A percentile compares a stretch with the other conserved stretches of the same genome.
These are phyloP conservation scores for Oreonectes daqikongensis DNA, from an alignment of 2,797 vertebrate species.

Conservation along the genomic window DNA sequence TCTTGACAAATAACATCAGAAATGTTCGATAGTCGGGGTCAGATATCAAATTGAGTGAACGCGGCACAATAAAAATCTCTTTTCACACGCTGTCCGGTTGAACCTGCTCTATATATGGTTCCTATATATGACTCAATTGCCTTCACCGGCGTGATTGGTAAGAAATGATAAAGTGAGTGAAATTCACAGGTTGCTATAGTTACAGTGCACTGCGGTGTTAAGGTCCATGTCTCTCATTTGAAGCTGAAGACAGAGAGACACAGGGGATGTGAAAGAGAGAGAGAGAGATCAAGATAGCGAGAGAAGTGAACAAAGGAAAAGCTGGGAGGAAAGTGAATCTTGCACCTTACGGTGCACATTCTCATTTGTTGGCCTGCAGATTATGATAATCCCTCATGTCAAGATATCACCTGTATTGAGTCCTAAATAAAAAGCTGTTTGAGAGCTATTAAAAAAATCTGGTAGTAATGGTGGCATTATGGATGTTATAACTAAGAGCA, in stretches of 20 bases:
- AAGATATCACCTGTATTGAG: background rate
- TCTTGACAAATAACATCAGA: background rate
- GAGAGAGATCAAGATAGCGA: slow-evolving; percentile 1
- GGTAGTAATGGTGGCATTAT: too few species aligned
- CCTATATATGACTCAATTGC: slow-evolving; percentile 53
- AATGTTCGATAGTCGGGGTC: background rate
- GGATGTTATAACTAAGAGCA: too few species aligned
- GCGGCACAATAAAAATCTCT: background rate
- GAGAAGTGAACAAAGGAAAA: slow-evolving; percentile 20
- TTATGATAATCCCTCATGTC: slow-evolving; percentile 8
- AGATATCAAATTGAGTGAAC: background rate
- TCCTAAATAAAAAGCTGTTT: background rate
- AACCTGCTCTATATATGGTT: slow-evolving; percentile 52
- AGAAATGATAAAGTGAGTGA: slow-evolving; percentile 59
- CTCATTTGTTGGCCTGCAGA: slow-evolving; percentile 7
- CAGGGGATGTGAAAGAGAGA: slow-evolving; percentile 21
- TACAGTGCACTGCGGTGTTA: slow-evolving; percentile 57
- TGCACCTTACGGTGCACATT: background rate
- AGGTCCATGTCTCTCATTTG: slow-evolving; percentile 52
- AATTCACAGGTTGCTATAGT: slow-evolving; percentile 72
- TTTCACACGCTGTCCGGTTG: slow-evolving; percentile 35
- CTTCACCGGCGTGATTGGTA: slow-evolving; percentile 51
- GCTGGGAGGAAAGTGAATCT: background rate
- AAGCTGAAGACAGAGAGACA: slow-evolving; percentile 44
- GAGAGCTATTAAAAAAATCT: too few species aligned